Evolutionary conservation across 1,140 invertebrate species (phyloP), one percentile per base, ranked within the genome.

Genomic region (Bursaphelenchus mucronatus): DNA sequence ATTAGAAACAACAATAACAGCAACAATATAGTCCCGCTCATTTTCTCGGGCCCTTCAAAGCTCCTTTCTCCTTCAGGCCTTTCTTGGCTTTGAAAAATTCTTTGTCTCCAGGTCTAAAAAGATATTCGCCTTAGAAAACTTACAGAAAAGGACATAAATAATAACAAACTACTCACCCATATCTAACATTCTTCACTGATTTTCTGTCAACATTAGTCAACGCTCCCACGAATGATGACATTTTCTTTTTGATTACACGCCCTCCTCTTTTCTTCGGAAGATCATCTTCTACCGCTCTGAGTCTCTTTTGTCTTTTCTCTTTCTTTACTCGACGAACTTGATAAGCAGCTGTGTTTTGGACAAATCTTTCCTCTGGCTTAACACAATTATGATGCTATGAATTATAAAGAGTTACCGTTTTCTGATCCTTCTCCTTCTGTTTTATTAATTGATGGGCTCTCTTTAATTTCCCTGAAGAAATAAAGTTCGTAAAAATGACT

Each of bases 31-130:
- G 15, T 15, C 43, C 41, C 9, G 58, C 3, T 64, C 3, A 49
- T 5, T 5, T 13, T 11, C 64, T 9, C 3, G 67, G 64, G n/a
- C 59, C 45, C 39, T 41, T 66, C n/a, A 70, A 49, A 30, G 41
- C 47, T 40, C 74, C 61, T 3, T 55, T 6, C 13, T 77, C 62
- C 52, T 68, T 49, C 30, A 69, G 69, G 10, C 51, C 65, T 13
- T 51, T 52, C 52, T 74, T 77, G 13, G 77, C 74, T 30, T 70
- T 66, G 21, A 63, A 70, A 68, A 77, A 77, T 40, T 77, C 65
- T 51, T 51, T 55, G 39, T 77, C 75, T 50, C 76, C 75, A 2
- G 71, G 70, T n/a, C 70, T 72, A 61, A 67, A 64, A 43, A 40
- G 17, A 64, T 43, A 13, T 62, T 52, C 11, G 39, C 15, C 17